A percentile compares a stretch with the other conserved stretches of the same genome.
Conservation (phyloP, 1,140 invertebrate species). For the Drosophila asahinai region DNA sequence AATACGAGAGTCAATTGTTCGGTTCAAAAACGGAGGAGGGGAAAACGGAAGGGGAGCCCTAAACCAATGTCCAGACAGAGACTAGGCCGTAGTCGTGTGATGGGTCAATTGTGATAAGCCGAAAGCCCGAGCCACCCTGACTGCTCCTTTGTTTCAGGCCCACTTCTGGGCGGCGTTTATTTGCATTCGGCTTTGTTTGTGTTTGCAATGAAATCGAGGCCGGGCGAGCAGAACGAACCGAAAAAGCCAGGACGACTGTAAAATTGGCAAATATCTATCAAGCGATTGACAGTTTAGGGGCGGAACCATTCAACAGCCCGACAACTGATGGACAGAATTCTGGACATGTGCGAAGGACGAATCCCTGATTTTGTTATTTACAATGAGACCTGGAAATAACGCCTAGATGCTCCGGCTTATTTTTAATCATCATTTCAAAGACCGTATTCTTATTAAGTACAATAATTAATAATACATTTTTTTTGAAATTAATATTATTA, state of each 20-base stretch:
- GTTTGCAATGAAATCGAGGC: constrained; percentile 81
- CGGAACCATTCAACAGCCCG: constrained; percentile 36
- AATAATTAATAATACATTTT: too few species aligned
- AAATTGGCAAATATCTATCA: constrained; percentile 73
- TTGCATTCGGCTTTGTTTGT: constrained; percentile 79
- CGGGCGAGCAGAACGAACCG: constrained; percentile 22
- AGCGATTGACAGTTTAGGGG: constrained; percentile 73
- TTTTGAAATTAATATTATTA: too few species aligned
- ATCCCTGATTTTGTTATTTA: constrained; percentile 41
- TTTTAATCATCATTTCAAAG: constrained; percentile 28
- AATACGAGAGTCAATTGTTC: constrained; percentile 83
- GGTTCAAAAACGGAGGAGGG: not conserved
- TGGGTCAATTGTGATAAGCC: constrained; percentile 74
- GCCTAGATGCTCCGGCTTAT: constrained; percentile 32
- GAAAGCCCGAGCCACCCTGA: constrained; percentile 51
- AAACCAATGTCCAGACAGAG: constrained; percentile 55
- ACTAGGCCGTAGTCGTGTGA: constrained; percentile 37
- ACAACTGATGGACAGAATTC: constrained; percentile 60
- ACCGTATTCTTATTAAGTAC: too few species aligned
- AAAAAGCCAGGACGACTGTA: constrained; percentile 47
- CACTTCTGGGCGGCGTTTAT: constrained; percentile 67
- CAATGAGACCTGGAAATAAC: constrained; percentile 56
- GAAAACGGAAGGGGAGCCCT: constrained; percentile 24
- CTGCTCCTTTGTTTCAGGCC: constrained; percentile 77
- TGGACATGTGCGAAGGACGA: constrained; percentile 51